Percentiles rank a stretch among this genome's conserved stretches.
phyloP scores from a whole-genome alignment of 2,888 invertebrate genomes.

The Himalopsyche tibetana region DNA sequence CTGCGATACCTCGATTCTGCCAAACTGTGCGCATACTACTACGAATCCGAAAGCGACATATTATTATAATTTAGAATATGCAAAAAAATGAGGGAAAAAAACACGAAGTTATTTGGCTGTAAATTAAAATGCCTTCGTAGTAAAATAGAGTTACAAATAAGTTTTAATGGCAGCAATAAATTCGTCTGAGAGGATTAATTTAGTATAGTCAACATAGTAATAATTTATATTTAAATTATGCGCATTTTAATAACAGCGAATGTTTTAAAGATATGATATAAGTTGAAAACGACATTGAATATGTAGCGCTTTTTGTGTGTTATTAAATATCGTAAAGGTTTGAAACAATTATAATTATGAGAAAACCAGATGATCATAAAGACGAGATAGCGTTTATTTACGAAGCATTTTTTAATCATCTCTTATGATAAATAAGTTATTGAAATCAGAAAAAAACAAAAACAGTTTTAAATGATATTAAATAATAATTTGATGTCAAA shows the following conservation, averaged over 20 bases:
- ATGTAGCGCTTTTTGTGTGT: background rate
- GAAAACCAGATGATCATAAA: no score
- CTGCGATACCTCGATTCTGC: background rate
- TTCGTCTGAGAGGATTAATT: constrained; percentile 62
- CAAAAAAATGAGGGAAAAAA: constrained; percentile 48
- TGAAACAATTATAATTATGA: background rate
- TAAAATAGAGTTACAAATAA: constrained; percentile 63
- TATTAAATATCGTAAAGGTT: background rate
- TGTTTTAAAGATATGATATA: background rate
- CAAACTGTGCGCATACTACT: background rate
- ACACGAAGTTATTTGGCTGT: constrained; percentile 54
- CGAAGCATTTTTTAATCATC: no score
- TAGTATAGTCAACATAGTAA: constrained; percentile 63
- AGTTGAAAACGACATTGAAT: background rate
- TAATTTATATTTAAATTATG: constrained; percentile 60
- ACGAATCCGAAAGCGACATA: background rate
- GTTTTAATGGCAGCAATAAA: constrained; percentile 59
- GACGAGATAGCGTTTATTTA: no score
- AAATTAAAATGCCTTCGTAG: constrained; percentile 56
- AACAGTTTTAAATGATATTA: no score
- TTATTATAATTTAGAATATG: background rate
- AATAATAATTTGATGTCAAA: no score
- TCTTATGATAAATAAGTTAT: no score
- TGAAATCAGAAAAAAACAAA: no score
- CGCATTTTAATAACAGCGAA: constrained; percentile 55